Base-by-base conservation (phyloP, 2,888 invertebrate species). In the Galerucella pusilla region DNA sequence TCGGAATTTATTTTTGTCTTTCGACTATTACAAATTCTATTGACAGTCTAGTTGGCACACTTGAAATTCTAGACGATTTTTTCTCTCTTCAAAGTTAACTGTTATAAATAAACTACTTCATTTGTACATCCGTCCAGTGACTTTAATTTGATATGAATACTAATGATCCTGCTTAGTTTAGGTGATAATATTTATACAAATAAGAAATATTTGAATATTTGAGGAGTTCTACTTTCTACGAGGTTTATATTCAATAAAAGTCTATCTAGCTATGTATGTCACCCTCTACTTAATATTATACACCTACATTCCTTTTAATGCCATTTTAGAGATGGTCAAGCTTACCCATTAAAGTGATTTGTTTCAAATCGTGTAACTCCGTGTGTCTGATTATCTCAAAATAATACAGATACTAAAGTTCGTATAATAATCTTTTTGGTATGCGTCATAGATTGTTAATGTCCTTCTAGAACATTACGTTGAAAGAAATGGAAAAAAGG, bases 71-170 rank as follows among this genome's bases (percentile, higher is more conserved):
- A 64, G 61, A 73, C 70, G 60, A 71, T 49, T 52, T 61, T 59
- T 54, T 28, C 12, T 54, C 5, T 7, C 7, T 6, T 7, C 1
- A 35, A 35, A 6, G 6, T 68, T 59, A 54, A 77, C 78, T 64
- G 77, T 78, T 78, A 78, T 69, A 67, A 61, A 67, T 64, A 75
- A 72, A 75, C 77, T 63, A 49, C 20, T 16, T 57, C 69, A 78
- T 75, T 74, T 72, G 77, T 78, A 78, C 75, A 75, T 78, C 78
- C 78, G 76, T 70, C 54, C 71, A 66, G 57, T 25, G 45, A 74
- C 69, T 66, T 64, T 61, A 63, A 68, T 60, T 68, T 61, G 75
- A 66, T 68, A 68, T 57, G 76, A 76, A 76, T 76, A 73, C 63
- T 54, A 45, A 76, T 73, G 28, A 60, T 42, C 60, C 25, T 28